Evolutionary conservation across 2,888 invertebrate species (phyloP), one percentile per base, ranked within the genome.

Genomic region (Nomada hirtipes): DNA sequence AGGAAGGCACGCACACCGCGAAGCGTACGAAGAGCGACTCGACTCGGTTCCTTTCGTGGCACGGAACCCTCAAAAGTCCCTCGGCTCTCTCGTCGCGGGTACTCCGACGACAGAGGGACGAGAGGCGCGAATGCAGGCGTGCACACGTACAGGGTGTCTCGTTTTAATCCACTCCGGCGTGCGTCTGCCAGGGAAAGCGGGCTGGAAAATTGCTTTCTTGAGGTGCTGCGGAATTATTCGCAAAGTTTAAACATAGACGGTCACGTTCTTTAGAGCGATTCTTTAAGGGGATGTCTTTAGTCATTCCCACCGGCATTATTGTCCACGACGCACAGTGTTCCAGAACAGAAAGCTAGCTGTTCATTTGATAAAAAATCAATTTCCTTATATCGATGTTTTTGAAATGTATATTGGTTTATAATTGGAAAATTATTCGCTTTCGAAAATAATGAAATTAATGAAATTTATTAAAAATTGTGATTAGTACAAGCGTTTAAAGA

Each of bases 41-140:
- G 70, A 73, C 76, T 82, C 57, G 71, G 77, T 68, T 76, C 79
- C 79, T 84, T 83, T 83, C 84, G 79, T 71, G 59, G 55, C 76
- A 65, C 70, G 65, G 44, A 77, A 75, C 81, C 81, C 79, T 79
- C 86, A 57, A 79, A 86, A 83, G 77, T 84, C 86, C 75, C 76
- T 59, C 69, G 73, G 60, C 57, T 69, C 82, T 82, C 86, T 75
- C 64, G 81, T 82, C 60, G 23, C 70, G 55, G 78, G 71, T 64
- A 76, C 77, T 81, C 82, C 83, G 76, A 76, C 83, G 73, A 76
- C 55, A 53, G 78, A 73, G 65, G 69, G 69, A 76, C 20, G 78
- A 60, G 68, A 23, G 70, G 10, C 57, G 29, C 67, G 57, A 52
- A 23, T 50, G 59, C 44, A 9, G n/a, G 29, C 63, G 63, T 59